Percentiles rank a stretch among this genome's conserved stretches.
These are phyloP conservation scores for Morpho achilles DNA, from an alignment of 2,888 invertebrate species.

Conservation along the genomic window DNA sequence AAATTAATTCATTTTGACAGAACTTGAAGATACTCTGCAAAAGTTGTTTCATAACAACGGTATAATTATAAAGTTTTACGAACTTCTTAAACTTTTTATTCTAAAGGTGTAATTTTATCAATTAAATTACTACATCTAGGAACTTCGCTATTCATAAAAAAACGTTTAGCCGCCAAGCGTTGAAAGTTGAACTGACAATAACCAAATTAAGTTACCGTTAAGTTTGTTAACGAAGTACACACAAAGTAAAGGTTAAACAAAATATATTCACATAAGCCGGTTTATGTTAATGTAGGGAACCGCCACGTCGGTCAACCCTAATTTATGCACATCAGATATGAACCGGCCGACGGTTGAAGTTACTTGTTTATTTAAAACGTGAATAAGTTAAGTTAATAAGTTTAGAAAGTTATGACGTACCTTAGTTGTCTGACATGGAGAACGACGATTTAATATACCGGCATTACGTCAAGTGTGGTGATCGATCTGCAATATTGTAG, in stretches of 20 bases:
- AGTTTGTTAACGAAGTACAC: neutral
- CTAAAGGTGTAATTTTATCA: too few species aligned
- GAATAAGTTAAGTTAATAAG: constrained; percentile 10
- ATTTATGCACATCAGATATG: constrained; percentile 11
- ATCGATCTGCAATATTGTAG: constrained; percentile 35
- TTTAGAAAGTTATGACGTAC: constrained; percentile 23
- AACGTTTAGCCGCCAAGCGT: too few species aligned
- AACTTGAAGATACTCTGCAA: too few species aligned
- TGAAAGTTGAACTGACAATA: too few species aligned
- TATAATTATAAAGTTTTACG: too few species aligned
- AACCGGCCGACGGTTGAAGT: neutral
- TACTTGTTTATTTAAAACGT: constrained; percentile 12
- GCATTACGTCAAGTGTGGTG: constrained; percentile 31
- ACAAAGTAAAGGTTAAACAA: constrained; percentile 3
- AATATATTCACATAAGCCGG: constrained; percentile 9
- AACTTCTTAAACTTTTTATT: too few species aligned
- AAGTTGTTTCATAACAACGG: too few species aligned
- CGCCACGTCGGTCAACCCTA: constrained; percentile 11
- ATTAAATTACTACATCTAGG: too few species aligned
- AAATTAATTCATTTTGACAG: too few species aligned
- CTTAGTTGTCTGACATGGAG: constrained; percentile 28
- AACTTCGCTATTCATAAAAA: too few species aligned
- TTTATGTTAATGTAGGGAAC: constrained; percentile 16
- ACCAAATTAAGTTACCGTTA: too few species aligned
- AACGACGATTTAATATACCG: constrained; percentile 27